A percentile compares a stretch with the other conserved stretches of the same genome.
phyloP scores from a whole-genome alignment of 2,113 vertebrate species.

The Pitta sordida region DNA sequence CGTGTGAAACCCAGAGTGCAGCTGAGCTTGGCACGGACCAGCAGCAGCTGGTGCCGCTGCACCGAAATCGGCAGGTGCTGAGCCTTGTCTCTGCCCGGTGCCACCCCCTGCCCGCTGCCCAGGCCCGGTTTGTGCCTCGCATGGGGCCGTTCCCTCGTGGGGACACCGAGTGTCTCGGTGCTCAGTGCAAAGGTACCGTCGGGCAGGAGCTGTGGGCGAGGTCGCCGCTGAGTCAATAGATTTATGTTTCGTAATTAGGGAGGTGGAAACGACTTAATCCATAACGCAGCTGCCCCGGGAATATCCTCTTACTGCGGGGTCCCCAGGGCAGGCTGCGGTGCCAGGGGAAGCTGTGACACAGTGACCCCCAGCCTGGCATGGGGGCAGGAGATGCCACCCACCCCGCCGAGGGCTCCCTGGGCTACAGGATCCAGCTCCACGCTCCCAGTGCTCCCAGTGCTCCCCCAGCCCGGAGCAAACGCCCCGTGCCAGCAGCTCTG shows the following conservation, averaged over 20 bases:
- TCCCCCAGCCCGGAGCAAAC: background rate
- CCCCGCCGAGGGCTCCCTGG: fast-evolving
- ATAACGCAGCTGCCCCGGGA: background rate
- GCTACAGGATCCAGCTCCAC: fast-evolving
- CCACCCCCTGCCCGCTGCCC: fast-evolving
- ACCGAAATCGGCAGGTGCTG: constrained; percentile 48
- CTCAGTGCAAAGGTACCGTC: background rate
- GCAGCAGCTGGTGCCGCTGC: background rate
- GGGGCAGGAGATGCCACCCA: background rate
- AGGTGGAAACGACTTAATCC: constrained; percentile 24
- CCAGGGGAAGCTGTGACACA: fast-evolving
- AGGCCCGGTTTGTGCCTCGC: background rate
- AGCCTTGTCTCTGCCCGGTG: background rate
- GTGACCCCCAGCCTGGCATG: too few species aligned
- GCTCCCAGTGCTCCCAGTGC: background rate
- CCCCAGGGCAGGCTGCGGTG: background rate
- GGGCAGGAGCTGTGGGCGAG: background rate
- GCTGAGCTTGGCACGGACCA: background rate
- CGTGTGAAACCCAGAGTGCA: background rate
- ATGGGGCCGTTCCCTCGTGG: fast-evolving
- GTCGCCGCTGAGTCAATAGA: background rate
- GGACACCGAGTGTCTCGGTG: background rate
- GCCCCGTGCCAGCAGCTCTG: background rate
- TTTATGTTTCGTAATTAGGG: constrained; percentile 14
- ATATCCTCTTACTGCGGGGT: background rate